These are phyloP conservation scores for Notiomystis cincta DNA, from an alignment of 2,113 vertebrate genomes.

Conservation along the genomic window DNA sequence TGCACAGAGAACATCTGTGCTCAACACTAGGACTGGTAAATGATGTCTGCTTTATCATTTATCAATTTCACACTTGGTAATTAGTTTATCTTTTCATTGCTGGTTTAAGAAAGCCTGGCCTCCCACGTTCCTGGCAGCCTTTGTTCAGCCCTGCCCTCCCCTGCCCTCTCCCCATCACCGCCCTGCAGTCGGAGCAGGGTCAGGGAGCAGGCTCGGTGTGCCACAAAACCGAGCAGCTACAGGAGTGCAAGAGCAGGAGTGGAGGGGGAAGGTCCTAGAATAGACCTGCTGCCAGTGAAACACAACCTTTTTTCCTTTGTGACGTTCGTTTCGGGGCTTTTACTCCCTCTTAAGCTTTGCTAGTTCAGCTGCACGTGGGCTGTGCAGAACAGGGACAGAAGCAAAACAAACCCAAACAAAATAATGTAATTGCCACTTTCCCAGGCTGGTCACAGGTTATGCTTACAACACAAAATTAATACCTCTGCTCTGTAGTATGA, in stretches of 20 bases:
- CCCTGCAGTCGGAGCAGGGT: not conserved
- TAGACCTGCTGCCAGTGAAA: not conserved
- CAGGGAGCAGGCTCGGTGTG: not conserved
- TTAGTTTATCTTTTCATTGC: conserved; percentile 4
- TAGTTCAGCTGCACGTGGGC: not conserved
- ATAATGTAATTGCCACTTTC: not conserved
- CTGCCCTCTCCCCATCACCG: not conserved
- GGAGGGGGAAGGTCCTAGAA: not conserved
- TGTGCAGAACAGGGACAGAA: not conserved
- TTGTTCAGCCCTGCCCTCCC: not conserved
- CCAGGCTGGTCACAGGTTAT: not conserved
- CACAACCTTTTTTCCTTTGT: not conserved
- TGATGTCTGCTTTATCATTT: conserved; percentile 4
- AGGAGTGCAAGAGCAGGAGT: not conserved
- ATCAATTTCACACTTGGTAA: conserved; percentile 29
- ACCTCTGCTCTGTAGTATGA: not conserved
- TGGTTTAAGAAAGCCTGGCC: not conserved
- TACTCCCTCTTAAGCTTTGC: not conserved
- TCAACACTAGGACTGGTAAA: not conserved
- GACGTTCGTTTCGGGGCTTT: not conserved
- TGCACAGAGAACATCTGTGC: not conserved
- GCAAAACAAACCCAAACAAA: not conserved
- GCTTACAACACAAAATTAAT: conserved; percentile 13
- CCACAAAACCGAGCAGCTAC: not conserved
- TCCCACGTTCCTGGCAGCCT: not conserved